phyloP scores from a whole-genome alignment of 1,140 invertebrate genomes.

The Cardiocondyla obscurior region DNA sequence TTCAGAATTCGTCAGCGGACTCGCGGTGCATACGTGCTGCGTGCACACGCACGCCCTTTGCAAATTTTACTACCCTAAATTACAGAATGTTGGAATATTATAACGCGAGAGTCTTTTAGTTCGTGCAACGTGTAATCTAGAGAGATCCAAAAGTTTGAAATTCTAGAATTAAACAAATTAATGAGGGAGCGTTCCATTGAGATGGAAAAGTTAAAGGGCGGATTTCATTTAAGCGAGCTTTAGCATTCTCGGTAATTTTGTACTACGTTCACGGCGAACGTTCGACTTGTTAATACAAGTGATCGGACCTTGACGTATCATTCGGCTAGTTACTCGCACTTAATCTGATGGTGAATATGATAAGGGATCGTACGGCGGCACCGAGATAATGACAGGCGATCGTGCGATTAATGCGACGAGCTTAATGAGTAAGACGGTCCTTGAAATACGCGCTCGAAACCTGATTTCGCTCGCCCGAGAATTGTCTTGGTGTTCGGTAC shows the following conservation, averaged over 20 bases:
- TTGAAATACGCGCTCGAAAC: conserved; percentile 25
- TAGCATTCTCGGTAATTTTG: neutral
- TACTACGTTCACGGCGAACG: neutral
- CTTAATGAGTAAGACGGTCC: conserved; percentile 58
- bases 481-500: conserved; percentile 34
- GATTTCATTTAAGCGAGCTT: neutral
- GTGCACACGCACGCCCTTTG: neutral
- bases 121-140: neutral
- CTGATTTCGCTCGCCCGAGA: conserved; percentile 46
- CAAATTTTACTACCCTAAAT: neutral
- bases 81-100: neutral
- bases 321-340: conserved; percentile 7
- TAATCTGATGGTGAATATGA: conserved; percentile 55
- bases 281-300: neutral
- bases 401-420: conserved; percentile 53
- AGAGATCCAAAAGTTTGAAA: neutral
- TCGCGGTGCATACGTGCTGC: neutral
- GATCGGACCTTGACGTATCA: conserved; percentile 29
- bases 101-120: neutral
- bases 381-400: neutral
- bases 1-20: neutral
- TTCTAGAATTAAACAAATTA: neutral
- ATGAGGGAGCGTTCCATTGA: neutral
- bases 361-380: neutral
- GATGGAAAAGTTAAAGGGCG: neutral